Conservation (phyloP, 2,797 vertebrate species). For the Enteromius unitaeniatus region DNA sequence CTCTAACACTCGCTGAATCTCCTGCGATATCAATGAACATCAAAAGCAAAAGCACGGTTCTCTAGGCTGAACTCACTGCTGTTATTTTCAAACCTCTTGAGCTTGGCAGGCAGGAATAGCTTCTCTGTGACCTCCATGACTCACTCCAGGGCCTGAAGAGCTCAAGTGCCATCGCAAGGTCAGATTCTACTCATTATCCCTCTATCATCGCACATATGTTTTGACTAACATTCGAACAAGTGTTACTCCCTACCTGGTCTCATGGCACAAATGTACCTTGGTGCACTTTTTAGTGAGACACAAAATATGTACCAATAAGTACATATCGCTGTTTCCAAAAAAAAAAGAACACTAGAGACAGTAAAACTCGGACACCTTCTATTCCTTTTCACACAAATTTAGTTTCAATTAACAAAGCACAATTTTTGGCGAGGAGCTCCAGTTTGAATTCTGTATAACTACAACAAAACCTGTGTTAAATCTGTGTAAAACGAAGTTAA, state of each 20-base stretch:
- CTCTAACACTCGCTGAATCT: background rate
- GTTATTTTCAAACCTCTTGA: conserved; percentile 5
- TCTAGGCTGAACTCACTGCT: background rate
- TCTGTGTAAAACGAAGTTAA: too few relatives aligned
- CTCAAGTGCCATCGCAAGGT: background rate
- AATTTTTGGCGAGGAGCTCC: too few relatives aligned
- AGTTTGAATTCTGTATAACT: too few relatives aligned
- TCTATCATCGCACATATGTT: background rate
- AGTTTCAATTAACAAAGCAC: too few relatives aligned
- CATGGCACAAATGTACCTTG: too few relatives aligned
- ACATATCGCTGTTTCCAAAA: too few relatives aligned
- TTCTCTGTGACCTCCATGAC: background rate
- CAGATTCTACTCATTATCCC: background rate
- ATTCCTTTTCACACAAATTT: too few relatives aligned
- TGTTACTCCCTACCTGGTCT: background rate
- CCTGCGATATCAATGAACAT: background rate
- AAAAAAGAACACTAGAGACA: too few relatives aligned
- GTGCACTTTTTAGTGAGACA: too few relatives aligned
- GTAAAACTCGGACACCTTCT: too few relatives aligned
- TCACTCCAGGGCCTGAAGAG: background rate
- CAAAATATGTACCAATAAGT: too few relatives aligned
- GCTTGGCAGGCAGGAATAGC: background rate
- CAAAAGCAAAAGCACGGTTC: background rate
- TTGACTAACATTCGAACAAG: background rate
- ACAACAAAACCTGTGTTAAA: too few relatives aligned